phyloP scores from a whole-genome alignment of 2,888 invertebrate species.

The Cerceris ruficornis region DNA sequence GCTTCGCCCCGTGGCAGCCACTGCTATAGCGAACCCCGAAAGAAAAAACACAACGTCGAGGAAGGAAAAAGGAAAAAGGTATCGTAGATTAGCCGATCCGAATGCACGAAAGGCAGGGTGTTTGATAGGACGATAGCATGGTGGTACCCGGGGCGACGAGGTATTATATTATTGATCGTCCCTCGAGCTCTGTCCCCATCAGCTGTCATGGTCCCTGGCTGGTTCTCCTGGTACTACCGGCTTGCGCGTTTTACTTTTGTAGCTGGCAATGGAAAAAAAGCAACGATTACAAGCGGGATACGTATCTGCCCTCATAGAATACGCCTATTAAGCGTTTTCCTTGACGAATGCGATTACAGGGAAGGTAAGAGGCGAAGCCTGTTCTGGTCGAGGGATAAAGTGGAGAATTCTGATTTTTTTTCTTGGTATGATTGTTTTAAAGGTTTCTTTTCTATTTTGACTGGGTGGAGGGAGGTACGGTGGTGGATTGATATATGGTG shows the following conservation, averaged over 20 bases:
- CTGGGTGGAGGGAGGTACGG: no score
- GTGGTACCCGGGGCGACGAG: slow-evolving; percentile 74
- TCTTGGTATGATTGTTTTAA: no score
- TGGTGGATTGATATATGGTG: no score
- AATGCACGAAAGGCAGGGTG: slow-evolving; percentile 60
- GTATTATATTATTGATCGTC: slow-evolving; percentile 79
- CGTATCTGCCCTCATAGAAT: slow-evolving; percentile 25
- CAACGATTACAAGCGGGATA: slow-evolving; percentile 39
- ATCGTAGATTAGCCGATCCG: slow-evolving; percentile 45
- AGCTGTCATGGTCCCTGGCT: slow-evolving; percentile 72
- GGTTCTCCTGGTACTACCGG: slow-evolving; percentile 73
- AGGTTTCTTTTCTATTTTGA: no score
- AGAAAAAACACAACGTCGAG: slow-evolving; percentile 10
- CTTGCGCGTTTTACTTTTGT: slow-evolving; percentile 67
- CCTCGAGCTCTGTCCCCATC: slow-evolving; percentile 73
- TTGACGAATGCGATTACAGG: no score
- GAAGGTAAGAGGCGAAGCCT: no score
- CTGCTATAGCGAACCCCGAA: not conserved
- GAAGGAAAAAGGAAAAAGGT: slow-evolving; percentile 44
- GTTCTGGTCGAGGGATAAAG: no score
- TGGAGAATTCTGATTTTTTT: no score
- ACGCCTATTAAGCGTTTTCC: no score
- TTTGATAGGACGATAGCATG: slow-evolving; percentile 73
- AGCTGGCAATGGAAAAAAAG: slow-evolving; percentile 51
- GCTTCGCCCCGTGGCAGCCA: no score